phyloP scores from a whole-genome alignment of 2,113 vertebrate species.

The Myotis davidii region DNA sequence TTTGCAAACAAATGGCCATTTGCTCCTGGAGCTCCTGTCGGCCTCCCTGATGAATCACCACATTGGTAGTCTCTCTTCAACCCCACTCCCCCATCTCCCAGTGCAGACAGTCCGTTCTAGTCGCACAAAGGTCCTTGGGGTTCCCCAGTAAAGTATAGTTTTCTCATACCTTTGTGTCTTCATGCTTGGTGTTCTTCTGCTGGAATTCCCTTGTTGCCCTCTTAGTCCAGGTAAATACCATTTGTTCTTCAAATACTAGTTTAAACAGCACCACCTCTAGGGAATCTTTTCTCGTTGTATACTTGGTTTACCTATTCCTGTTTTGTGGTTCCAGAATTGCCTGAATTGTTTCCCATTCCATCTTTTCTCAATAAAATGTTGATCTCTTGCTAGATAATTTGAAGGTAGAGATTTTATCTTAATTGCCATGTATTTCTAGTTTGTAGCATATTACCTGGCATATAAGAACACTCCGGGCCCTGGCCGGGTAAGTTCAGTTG shows the following conservation, averaged over 20 bases:
- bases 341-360: background rate
- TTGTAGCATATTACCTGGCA: background rate
- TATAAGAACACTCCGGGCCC: background rate
- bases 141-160: background rate
- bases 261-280: background rate
- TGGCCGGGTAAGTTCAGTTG: background rate
- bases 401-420: background rate
- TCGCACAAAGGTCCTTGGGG: background rate
- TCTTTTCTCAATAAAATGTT: background rate
- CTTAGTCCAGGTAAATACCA: background rate
- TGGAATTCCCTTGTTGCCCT: background rate
- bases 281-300: background rate
- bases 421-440: background rate
- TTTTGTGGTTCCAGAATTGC: background rate
- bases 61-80: rapidly evolving
- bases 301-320: background rate
- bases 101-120: background rate
- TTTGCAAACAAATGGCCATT: background rate
- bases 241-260: background rate
- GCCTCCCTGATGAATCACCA: rapidly evolving
- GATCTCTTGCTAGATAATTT: background rate
- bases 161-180: background rate
- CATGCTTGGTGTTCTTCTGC: background rate
- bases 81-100: rapidly evolving
- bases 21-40: background rate